Percentiles rank a stretch among this genome's conserved stretches.
These are phyloP conservation scores for Zaprionus lineosus DNA, from an alignment of 2,888 invertebrate genomes.

Conservation along the genomic window DNA sequence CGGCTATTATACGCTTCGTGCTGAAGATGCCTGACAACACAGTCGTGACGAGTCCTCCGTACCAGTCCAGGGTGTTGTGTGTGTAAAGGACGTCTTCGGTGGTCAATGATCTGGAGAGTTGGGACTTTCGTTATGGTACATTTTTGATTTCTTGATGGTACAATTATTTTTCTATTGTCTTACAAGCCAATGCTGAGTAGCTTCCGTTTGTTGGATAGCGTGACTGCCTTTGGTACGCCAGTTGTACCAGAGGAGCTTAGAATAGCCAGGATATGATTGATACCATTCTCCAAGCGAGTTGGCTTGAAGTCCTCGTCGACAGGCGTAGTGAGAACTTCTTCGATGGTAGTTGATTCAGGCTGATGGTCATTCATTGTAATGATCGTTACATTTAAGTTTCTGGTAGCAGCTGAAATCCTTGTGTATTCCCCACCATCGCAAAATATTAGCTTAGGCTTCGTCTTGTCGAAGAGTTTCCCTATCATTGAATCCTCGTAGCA, in stretches of 20 bases:
- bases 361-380: slow-evolving; percentile 56
- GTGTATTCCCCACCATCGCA: slow-evolving; percentile 61
- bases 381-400: slow-evolving; percentile 29
- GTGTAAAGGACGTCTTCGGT: slow-evolving; percentile 52
- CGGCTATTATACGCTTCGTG: slow-evolving; percentile 68
- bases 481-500: slow-evolving; percentile 49
- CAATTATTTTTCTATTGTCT: not conserved
- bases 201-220: slow-evolving; percentile 48
- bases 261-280: slow-evolving; percentile 72
- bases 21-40: slow-evolving; percentile 57
- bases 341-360: slow-evolving; percentile 29
- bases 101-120: not conserved
- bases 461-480: slow-evolving; percentile 51
- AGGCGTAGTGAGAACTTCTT: slow-evolving; percentile 34
- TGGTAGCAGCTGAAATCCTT: slow-evolving; percentile 41
- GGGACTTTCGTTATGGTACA: slow-evolving; percentile 4
- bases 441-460: slow-evolving; percentile 60
- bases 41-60: slow-evolving; percentile 60
- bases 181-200: slow-evolving; percentile 33
- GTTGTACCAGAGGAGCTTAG: slow-evolving; percentile 80
- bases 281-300: slow-evolving; percentile 58
- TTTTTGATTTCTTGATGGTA: not conserved
- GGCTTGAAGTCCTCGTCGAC: slow-evolving; percentile 51
- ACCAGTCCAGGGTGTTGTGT: slow-evolving; percentile 66
- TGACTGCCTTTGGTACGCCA: slow-evolving; percentile 75